phyloP scores from a whole-genome alignment of 2,888 invertebrate genomes.

The Tupiocoris notatus region DNA sequence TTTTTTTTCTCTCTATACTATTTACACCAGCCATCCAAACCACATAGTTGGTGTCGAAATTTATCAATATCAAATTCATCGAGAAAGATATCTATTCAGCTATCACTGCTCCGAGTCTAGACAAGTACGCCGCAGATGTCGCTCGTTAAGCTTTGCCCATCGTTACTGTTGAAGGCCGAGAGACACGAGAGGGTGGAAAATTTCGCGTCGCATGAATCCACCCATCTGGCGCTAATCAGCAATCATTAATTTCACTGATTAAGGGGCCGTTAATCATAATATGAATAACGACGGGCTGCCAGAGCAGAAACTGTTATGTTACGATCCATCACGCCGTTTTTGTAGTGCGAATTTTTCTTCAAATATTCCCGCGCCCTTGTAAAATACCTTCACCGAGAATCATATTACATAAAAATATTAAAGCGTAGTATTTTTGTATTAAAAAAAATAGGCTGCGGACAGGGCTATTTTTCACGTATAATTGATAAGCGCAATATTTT shows the following conservation, averaged over 20 bases:
- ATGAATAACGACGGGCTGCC: not conserved
- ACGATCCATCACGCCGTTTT: not conserved
- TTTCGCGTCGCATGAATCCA: not conserved
- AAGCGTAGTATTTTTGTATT: too few species aligned
- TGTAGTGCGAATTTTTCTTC: too few species aligned
- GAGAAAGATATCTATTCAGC: not conserved
- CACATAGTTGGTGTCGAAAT: not conserved
- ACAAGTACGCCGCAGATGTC: not conserved
- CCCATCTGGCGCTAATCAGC: slow-evolving; percentile 7
- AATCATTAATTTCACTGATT: slow-evolving; percentile 2
- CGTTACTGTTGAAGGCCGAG: not conserved
- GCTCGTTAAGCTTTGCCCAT: not conserved
- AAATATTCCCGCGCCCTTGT: too few species aligned
- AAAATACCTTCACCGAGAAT: too few species aligned
- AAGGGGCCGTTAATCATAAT: slow-evolving; percentile 8
- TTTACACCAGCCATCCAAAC: too few species aligned
- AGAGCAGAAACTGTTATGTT: not conserved
- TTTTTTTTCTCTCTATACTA: too few species aligned
- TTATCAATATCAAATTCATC: not conserved
- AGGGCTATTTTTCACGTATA: too few species aligned
- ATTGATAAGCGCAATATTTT: too few species aligned
- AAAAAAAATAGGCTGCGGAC: too few species aligned
- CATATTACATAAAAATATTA: too few species aligned
- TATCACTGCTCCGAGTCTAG: not conserved
- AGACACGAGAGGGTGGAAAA: not conserved